Conservation (phyloP, 2,797 vertebrate genomes). For the Ciconia nigra region DNA sequence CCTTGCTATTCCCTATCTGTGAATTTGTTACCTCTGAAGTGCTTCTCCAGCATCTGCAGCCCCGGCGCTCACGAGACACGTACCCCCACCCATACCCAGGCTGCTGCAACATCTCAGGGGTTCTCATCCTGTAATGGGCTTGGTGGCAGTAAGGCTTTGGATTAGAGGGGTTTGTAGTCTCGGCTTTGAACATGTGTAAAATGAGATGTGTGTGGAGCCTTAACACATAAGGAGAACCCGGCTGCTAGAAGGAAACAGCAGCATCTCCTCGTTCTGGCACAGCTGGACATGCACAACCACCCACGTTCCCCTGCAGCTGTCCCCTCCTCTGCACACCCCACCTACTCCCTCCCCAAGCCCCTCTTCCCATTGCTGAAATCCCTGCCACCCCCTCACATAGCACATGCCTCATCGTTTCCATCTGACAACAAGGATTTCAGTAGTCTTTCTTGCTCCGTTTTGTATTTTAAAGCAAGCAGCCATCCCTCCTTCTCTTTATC, state of each 20-base stretch:
- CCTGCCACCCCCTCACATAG: neutral
- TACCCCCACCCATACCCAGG: neutral
- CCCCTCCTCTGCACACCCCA: neutral
- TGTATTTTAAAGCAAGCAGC: neutral
- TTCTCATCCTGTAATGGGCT: neutral
- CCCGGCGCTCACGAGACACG: accelerated
- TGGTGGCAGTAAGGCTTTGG: neutral
- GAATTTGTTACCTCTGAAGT: neutral
- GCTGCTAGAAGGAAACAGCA: neutral
- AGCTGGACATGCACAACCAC: neutral
- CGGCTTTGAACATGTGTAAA: neutral
- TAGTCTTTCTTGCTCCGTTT: neutral
- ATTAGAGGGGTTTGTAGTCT: neutral
- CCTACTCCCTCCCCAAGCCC: neutral
- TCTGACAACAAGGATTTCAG: neutral
- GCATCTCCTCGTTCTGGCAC: neutral
- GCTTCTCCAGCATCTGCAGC: neutral
- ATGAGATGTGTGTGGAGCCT: neutral
- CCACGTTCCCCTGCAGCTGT: neutral
- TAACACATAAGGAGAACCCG: neutral
- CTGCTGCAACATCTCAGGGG: neutral
- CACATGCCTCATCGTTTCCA: neutral
- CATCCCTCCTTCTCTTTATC: neutral
- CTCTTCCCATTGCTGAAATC: neutral
- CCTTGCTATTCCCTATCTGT: neutral